Percentiles rank a stretch among this genome's conserved stretches.
Conservation (phyloP, 2,888 invertebrate species). For the Scaptomyza tumidula region DNA sequence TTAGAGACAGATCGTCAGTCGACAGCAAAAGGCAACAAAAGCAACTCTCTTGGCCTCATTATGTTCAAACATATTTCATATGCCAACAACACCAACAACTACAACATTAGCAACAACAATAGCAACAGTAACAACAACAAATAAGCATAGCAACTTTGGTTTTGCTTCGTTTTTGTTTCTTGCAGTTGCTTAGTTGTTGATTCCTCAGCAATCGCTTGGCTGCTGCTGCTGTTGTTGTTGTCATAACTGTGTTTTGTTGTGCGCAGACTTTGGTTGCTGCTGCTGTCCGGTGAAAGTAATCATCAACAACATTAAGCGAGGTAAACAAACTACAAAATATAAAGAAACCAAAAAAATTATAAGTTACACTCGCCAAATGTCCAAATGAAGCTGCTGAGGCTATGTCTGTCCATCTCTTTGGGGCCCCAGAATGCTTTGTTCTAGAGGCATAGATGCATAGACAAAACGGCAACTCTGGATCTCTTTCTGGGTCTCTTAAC, state of each 20-base stretch:
- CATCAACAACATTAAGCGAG: slow-evolving; percentile 70
- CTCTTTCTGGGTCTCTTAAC: slow-evolving; percentile 7
- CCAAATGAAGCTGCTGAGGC: slow-evolving; percentile 37
- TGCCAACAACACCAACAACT: slow-evolving; percentile 47
- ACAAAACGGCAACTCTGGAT: slow-evolving; percentile 32
- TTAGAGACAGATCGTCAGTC: slow-evolving; percentile 52
- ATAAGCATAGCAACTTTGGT: slow-evolving; percentile 47
- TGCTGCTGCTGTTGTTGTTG: slow-evolving; percentile 59
- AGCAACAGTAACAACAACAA: slow-evolving; percentile 37
- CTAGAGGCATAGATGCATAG: slow-evolving; percentile 32
- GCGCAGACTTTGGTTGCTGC: slow-evolving; percentile 58
- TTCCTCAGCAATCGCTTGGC: slow-evolving; percentile 53
- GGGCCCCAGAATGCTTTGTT: slow-evolving; percentile 35
- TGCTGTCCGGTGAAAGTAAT: slow-evolving; percentile 78
- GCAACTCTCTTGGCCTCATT: slow-evolving; percentile 70
- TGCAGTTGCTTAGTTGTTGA: slow-evolving; percentile 34
- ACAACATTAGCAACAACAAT: slow-evolving; percentile 20
- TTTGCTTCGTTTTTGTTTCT: slow-evolving; percentile 51
- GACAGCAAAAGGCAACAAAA: slow-evolving; percentile 43
- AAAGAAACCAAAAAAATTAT: slow-evolving; percentile 39
- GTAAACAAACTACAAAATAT: slow-evolving; percentile 61
- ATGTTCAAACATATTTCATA: slow-evolving; percentile 77
- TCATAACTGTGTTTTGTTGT: slow-evolving; percentile 74
- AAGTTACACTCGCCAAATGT: slow-evolving; percentile 70
- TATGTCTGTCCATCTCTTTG: slow-evolving; percentile 27